phyloP scores from a whole-genome alignment of 2,113 vertebrate species.

The Himantopus leucocephalus region DNA sequence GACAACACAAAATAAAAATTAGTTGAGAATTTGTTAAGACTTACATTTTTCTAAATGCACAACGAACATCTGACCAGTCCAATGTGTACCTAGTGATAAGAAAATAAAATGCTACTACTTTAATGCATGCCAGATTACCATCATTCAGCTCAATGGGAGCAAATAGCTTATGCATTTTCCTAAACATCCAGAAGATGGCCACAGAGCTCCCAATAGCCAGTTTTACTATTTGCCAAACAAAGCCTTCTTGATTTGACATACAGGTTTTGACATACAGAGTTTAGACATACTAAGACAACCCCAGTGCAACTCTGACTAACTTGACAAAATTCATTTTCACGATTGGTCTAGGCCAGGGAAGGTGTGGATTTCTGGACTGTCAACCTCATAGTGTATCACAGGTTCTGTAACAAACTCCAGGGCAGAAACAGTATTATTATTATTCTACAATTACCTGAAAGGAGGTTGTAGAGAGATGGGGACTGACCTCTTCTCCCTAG shows the following conservation, averaged over 20 bases:
- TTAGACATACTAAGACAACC: neutral
- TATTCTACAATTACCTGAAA: too few species aligned
- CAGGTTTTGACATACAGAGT: neutral
- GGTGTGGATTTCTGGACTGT: neutral
- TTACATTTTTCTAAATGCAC: neutral
- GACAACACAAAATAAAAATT: neutral
- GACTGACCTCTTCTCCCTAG: too few species aligned
- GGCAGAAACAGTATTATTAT: neutral
- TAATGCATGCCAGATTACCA: neutral
- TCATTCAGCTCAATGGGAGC: neutral
- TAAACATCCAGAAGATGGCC: conserved; percentile 62
- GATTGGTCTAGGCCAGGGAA: neutral
- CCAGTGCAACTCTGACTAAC: neutral
- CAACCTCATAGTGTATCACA: neutral
- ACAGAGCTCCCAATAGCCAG: conserved; percentile 10
- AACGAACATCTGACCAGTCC: neutral
- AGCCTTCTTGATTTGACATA: neutral
- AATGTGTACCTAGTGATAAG: neutral
- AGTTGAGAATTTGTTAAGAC: neutral
- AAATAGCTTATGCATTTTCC: conserved; percentile 5
- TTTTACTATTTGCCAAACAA: neutral
- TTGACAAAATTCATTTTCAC: neutral
- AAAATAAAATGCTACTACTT: neutral
- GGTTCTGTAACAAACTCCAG: neutral
- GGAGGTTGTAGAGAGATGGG: too few species aligned